A percentile compares a stretch with the other conserved stretches of the same genome.
These are phyloP conservation scores for Harpalus rufipes DNA, from an alignment of 2,888 invertebrate genomes.

Conservation along the genomic window DNA sequence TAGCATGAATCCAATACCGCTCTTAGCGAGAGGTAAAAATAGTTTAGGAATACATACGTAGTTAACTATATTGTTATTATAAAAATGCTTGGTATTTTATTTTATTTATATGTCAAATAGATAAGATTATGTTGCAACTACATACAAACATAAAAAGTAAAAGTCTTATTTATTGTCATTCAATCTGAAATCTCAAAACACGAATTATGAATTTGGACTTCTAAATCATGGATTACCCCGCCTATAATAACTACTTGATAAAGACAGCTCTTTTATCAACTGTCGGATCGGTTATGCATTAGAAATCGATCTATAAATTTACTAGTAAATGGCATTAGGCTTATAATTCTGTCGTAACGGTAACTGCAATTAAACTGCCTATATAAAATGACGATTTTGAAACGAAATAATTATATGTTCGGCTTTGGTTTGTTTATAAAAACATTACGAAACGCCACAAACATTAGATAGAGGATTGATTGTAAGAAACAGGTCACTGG, in stretches of 20 bases:
- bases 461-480: constrained; percentile 14
- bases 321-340: not conserved
- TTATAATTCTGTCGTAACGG: constrained; percentile 8
- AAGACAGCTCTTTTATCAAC: constrained; percentile 12
- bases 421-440: constrained; percentile 46
- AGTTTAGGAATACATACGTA: no score
- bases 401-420: constrained; percentile 60
- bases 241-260: not conserved
- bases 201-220: not conserved
- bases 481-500: not conserved
- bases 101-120: not conserved
- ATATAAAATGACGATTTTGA: constrained; percentile 56
- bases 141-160: not conserved
- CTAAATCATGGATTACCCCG: constrained; percentile 24
- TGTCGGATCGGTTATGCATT: constrained; percentile 26
- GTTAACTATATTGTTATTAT: no score
- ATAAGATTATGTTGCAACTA: not conserved
- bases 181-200: constrained; percentile 9
- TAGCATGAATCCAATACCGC: no score
- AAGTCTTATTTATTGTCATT: not conserved
- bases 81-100: no score
- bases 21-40: no score
- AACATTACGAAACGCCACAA: constrained; percentile 43
- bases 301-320: constrained; percentile 22
- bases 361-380: constrained; percentile 36